phyloP scores from a whole-genome alignment of 2,113 vertebrate genomes.

The Pangasianodon gigas region DNA sequence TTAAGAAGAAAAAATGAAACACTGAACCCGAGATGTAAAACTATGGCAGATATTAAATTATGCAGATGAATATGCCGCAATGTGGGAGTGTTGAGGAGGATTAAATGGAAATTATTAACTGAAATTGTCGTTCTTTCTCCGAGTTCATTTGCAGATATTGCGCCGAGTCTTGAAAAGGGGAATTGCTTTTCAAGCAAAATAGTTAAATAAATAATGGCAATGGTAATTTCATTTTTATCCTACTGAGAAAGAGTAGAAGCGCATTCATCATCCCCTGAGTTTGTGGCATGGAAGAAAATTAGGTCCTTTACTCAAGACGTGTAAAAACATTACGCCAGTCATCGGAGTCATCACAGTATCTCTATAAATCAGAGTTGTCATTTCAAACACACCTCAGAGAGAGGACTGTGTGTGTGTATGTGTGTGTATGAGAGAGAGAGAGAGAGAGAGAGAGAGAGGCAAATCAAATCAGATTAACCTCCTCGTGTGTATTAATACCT shows the following conservation, averaged over 20 bases:
- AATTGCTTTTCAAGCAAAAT: conserved; percentile 24
- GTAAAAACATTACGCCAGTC: conserved; percentile 11
- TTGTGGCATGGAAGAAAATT: not conserved
- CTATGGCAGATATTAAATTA: not conserved
- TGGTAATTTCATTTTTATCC: not conserved
- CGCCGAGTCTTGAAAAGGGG: conserved; percentile 21
- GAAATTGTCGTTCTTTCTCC: conserved; percentile 39
- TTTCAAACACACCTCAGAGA: not conserved
- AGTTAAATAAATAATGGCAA: conserved; percentile 29
- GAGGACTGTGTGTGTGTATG: not conserved
- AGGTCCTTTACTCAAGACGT: not conserved
- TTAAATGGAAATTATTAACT: conserved; percentile 45
- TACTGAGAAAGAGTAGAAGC: not conserved
- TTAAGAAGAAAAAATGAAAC: not conserved
- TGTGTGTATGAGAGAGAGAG: not conserved
- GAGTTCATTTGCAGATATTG: conserved; percentile 44
- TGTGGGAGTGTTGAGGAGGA: not conserved
- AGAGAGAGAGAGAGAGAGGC: not conserved
- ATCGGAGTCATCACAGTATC: conserved; percentile 9
- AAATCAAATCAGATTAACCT: conserved; percentile 31
- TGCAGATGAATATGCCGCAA: conserved; percentile 16
- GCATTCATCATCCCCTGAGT: not conserved
- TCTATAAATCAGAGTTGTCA: not conserved
- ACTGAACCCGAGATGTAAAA: not conserved
- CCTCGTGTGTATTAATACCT: not conserved